phyloP scores from a whole-genome alignment of 2,888 invertebrate species.

The Mechanitis messenoides region DNA sequence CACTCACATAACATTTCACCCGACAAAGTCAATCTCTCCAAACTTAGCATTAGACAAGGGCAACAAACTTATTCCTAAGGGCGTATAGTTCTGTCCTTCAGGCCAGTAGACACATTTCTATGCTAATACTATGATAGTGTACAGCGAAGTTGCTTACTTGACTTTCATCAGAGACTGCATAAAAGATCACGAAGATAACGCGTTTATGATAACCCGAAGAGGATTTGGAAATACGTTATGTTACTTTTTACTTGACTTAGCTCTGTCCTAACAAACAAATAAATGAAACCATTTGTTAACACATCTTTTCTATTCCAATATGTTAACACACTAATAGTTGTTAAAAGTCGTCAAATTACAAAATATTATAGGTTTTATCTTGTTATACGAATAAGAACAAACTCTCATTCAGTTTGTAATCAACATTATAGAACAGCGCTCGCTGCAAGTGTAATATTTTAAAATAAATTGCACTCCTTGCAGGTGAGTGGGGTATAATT shows the following conservation, averaged over 20 bases:
- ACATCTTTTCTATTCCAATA: too few species aligned
- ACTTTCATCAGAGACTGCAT: constrained; percentile 6
- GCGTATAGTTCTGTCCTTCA: constrained; percentile 11
- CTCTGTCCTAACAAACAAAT: background rate
- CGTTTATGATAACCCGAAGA: constrained; percentile 4
- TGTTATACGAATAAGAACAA: background rate
- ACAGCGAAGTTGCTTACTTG: constrained; percentile 6
- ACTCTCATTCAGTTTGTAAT: background rate
- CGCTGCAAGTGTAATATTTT: constrained; percentile 3
- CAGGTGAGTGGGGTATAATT: constrained; percentile 20
- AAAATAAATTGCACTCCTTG: constrained; percentile 8
- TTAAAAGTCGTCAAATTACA: too few species aligned
- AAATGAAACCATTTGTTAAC: too few species aligned
- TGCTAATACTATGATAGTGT: constrained; percentile 20
- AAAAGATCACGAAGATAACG: constrained; percentile 5
- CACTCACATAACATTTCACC: too few species aligned
- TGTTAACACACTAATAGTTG: too few species aligned
- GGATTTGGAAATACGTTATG: background rate
- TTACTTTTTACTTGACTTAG: background rate
- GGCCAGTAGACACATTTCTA: constrained; percentile 28
- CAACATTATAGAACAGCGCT: background rate
- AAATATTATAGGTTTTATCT: background rate
- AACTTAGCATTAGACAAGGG: constrained; percentile 1
- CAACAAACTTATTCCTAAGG: constrained; percentile 8
- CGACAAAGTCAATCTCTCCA: background rate